Evolutionary conservation across 2,888 invertebrate genomes (phyloP), one percentile per base, ranked within the genome.

Genomic region (Microctonus brassicae): DNA sequence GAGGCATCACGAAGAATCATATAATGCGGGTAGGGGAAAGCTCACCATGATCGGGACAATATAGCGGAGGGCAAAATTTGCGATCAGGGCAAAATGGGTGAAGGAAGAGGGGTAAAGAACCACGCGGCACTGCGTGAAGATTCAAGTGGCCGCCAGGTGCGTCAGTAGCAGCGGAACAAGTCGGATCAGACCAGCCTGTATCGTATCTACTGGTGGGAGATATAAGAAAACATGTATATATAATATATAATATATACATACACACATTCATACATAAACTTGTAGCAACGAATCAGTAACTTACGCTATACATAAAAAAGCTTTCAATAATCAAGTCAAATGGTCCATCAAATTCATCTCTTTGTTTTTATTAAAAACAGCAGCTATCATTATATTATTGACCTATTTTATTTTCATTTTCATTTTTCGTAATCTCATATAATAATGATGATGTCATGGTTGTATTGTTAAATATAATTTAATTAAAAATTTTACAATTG

Each of bases 111-210:
- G 63, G 64, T 62, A 34, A 64, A 69, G 62, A 53, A 53, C 71
- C 70, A 57, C 65, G 61, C 47, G 63, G 58, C 47, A 58, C 65
- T 36, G 67, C 34, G 52, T 33, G 64, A 62, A 68, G 73, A 70
- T 61, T 58, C 89, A 57, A 66, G 88, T 92, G 91, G 92, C 90
- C 92, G 90, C 85, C 91, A 89, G 82, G 92, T 90, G 85, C 92
- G 91, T 91, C 91, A 89, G 91, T 90, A 86, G 91, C 90, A 86
- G 91, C 91, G 80, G 82, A 84, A 85, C 86, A 80, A 83, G 86
- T 85, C 81, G 80, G 82, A 86, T 85, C 84, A 84, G 86, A n/a
- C n/a, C n/a, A n/a, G n/a, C n/a, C n/a, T n/a, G n/a, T n/a, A 82
- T 85, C 77, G 79, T 60, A 65, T 67, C 67, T 58, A 24, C 22